phyloP scores from a whole-genome alignment of 92 coral and sea anemone species.

The Epizoanthus fatuus region DNA sequence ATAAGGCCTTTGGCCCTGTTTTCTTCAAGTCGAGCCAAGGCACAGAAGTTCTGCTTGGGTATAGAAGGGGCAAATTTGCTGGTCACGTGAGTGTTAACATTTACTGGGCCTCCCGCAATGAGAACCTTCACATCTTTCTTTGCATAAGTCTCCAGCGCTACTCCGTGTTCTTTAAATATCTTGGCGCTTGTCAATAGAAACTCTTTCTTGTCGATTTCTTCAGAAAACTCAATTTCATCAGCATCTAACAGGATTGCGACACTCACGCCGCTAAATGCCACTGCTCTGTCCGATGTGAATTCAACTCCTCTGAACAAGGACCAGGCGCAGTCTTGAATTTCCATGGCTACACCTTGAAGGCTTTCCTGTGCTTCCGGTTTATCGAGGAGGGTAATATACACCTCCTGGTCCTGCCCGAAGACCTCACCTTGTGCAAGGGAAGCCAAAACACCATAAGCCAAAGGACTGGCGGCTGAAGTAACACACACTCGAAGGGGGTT shows the following conservation, averaged over 20 bases:
- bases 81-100: constrained; percentile 77
- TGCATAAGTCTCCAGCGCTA: constrained; percentile 85
- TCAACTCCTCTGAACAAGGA: constrained; percentile 81
- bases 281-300: constrained; percentile 74
- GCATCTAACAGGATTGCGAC: constrained; percentile 78
- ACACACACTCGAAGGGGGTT: constrained; percentile 89
- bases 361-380: constrained; percentile 71
- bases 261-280: constrained; percentile 86
- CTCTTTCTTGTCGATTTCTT: constrained; percentile 53
- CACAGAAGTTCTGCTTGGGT: constrained; percentile 85
- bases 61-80: constrained; percentile 94
- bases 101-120: constrained; percentile 85
- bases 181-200: constrained; percentile 65
- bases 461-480: constrained; percentile 80
- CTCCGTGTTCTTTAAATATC: constrained; percentile 83
- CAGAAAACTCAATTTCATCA: constrained; percentile 55
- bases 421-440: constrained; percentile 88
- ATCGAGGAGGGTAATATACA: constrained; percentile 83
- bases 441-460: constrained; percentile 85
- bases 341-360: constrained; percentile 86
- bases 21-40: constrained; percentile 91
- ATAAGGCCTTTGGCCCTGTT: constrained; percentile 91
- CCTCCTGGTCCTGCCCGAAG: constrained; percentile 87
- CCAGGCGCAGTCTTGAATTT: constrained; percentile 95
- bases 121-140: constrained; percentile 87